A percentile compares a stretch with the other conserved stretches of the same genome.
Evolutionary conservation across 2,113 vertebrate species (phyloP).

Genomic region (Tinamus guttatus): DNA sequence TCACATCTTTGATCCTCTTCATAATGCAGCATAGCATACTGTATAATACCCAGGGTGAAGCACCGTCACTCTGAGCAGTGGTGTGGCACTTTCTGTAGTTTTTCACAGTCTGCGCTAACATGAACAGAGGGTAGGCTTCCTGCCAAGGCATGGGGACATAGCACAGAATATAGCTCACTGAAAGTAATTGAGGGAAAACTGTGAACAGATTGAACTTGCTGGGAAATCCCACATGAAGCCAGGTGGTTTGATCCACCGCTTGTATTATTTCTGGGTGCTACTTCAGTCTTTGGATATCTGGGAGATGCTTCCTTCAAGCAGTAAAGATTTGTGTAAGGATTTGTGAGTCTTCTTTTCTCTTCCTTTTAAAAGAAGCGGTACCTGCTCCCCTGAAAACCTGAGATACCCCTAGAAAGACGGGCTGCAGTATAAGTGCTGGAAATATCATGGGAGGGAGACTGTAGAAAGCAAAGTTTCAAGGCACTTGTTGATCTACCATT

Average conservation of each 20-base stretch:
- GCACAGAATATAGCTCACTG: background rate
- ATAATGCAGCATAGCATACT: background rate
- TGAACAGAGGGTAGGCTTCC: background rate
- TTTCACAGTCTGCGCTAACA: background rate
- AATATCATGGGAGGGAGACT: background rate
- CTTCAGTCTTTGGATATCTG: background rate
- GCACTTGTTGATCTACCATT: background rate
- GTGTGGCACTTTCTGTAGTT: background rate
- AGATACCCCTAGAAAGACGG: background rate
- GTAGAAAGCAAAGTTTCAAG: background rate
- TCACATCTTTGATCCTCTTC: background rate
- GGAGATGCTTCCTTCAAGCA: background rate
- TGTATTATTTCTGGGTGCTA: background rate
- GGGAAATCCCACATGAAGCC: background rate
- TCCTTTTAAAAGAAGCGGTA: background rate
- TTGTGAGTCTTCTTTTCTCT: background rate
- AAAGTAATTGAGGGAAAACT: background rate
- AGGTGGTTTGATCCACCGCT: background rate
- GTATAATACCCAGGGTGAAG: background rate
- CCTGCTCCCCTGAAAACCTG: background rate
- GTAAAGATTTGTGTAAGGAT: background rate
- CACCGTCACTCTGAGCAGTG: background rate
- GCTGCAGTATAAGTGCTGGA: background rate
- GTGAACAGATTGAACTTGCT: background rate
- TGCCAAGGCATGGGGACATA: fast-evolving